Base-by-base conservation (phyloP, 2,888 invertebrate genomes). In the Onthophagus sagittarius region DNA sequence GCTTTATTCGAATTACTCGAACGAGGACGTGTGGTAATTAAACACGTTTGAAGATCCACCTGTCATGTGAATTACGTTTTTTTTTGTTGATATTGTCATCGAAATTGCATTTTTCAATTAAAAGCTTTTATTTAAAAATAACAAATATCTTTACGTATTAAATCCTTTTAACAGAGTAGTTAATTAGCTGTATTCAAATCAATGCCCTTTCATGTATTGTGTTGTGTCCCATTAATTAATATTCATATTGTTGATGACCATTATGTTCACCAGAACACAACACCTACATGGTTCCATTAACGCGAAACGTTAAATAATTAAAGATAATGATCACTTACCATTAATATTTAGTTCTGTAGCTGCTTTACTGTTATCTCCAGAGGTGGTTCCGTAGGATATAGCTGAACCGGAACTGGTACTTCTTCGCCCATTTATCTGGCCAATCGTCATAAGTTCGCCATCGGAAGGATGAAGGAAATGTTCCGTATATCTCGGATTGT, bases 301-400 rank as follows among this genome's bases (percentile, higher is more conserved):
- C 23, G 23, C 23, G 23, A 2, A 23, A 23, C 23, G 23, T 53
- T 53, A 53, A 53, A 53, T 9, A 53, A 53, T 9, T 9, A 53
- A 53, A 53, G 11, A 53, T 9, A 53, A 53, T 53, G 23, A 23
- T 62, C 3, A 86, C 89, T 88, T 83, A 92, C 92, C 92, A 85
- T 92, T 92, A 78, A 90, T 86, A 84, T 92, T 92, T 15, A 92
- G 86, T 82, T 92, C 91, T 5, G 91, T 90, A 13, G 91, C 91
- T 72, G 91, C 89, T 81, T 89, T 91, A 69, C 88, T 84, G 75
- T 80, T 83, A 73, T 83, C 83, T 3, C 84, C 84, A 6, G 82
- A 82, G 11, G 88, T 87, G 0, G 89, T 89, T 5, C 88, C 88
- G 62, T 85, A 86, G 2, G 86, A 85, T 13, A 82, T 80, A n/a